Conservation (phyloP, 2,113 vertebrate genomes). For the Toxotes chatareus region DNA sequence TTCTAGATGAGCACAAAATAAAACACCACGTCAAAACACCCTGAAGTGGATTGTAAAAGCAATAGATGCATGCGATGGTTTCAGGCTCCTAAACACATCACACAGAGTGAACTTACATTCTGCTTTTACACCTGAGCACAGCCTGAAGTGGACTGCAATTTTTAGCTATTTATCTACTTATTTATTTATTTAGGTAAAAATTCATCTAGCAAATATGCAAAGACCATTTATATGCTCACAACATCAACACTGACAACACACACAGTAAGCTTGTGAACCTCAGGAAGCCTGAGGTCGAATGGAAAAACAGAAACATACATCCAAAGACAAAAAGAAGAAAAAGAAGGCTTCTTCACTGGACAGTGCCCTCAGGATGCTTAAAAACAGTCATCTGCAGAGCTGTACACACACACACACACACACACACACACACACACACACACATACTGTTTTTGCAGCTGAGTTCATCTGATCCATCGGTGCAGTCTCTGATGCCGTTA, state of each 20-base stretch:
- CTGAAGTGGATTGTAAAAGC: not conserved
- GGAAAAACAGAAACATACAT: not conserved
- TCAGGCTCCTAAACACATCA: too few species aligned
- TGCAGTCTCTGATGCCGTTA: slow-evolving; percentile 92
- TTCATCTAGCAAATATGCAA: not conserved
- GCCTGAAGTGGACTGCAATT: not conserved
- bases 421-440: not conserved
- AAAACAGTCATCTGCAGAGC: not conserved
- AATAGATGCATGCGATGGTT: too few species aligned
- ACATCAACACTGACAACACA: not conserved
- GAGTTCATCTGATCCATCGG: slow-evolving; percentile 93
- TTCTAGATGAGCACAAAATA: not conserved
- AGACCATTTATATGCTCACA: not conserved
- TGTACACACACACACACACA: not conserved
- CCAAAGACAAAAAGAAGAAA: too few species aligned
- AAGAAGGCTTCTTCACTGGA: not conserved
- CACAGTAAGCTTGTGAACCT: not conserved
- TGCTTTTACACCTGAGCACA: not conserved
- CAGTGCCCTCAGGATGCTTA: not conserved
- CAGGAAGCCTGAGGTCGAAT: not conserved
- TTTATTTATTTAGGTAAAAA: not conserved
- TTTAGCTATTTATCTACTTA: not conserved
- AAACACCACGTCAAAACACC: not conserved
- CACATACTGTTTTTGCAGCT: slow-evolving; percentile 91
- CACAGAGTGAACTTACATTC: too few species aligned